Evolutionary conservation across 2,888 invertebrate species (phyloP), one percentile per base, ranked within the genome.

Genomic region (Cenopis cana): DNA sequence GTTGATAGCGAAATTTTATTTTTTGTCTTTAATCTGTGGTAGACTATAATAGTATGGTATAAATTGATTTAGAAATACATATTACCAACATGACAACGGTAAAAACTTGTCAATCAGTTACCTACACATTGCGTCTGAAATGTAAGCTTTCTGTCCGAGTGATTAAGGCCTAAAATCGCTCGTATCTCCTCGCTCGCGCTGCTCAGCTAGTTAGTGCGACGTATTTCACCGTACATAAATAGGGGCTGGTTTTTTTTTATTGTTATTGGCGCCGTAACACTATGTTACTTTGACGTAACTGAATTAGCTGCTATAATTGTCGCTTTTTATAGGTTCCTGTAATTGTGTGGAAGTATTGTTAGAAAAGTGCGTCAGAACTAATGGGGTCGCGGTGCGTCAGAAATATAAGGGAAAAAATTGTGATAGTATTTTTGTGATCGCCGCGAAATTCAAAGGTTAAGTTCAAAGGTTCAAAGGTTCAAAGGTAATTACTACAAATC

Each of bases 161-260:
- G 6, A 46, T 5, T 0, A 46, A 8, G 6, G 4, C n/a, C 2
- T n/a, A 17, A 33, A 56, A 54, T 57, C 69, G 70, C 70, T 60
- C 0, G 4, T 2, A 17, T 14, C 70, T 54, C 54, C 1, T 66
- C 36, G 0, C 65, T 60, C 17, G 46, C n/a, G 1, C 46, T 18
- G 10, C 65, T 4, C 24, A 55, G 67, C 71, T 71, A 67, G 71
- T 71, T 71, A 67, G 71, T 18, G 49, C 55, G 61, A 67, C 71
- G 71, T 71, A 71, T 71, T 71, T 71, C 55, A 60, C 66, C 66
- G 70, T 71, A 71, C 66, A 66, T 66, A 71, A 66, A 60, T 71
- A 71, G 61, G 55, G 68, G 61, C 11, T 61, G 49, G 55, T 10
- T 70, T 69, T 70, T 70, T 69, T 71, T 71, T 71, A 71, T 67